These are phyloP conservation scores for Nymphicus hollandicus DNA, from an alignment of 2,113 vertebrate species.

Conservation along the genomic window DNA sequence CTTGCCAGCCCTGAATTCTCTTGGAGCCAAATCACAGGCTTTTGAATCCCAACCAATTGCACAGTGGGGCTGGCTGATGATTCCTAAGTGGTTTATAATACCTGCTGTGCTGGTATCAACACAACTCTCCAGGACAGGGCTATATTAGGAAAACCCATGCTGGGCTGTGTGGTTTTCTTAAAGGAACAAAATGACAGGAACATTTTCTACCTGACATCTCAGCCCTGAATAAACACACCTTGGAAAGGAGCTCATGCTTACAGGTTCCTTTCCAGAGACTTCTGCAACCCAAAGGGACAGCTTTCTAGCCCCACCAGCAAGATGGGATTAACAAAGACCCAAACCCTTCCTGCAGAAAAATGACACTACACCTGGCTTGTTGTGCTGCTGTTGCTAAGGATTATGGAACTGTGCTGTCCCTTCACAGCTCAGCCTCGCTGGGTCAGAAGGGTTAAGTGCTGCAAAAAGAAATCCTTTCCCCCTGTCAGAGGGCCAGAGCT, in stretches of 20 bases:
- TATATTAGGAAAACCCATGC: slow-evolving; percentile 37
- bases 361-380: neutral
- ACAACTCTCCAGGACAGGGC: slow-evolving; percentile 15
- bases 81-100: slow-evolving; percentile 47
- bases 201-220: neutral
- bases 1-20: slow-evolving; percentile 18
- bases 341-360: neutral
- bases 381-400: neutral
- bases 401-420: neutral
- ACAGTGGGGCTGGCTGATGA: slow-evolving; percentile 24
- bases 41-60: slow-evolving; percentile 36
- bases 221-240: neutral
- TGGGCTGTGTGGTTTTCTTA: neutral
- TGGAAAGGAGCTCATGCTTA: neutral
- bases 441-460: slow-evolving; percentile 36
- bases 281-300: neutral
- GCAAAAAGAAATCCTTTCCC: slow-evolving; percentile 4
- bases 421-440: neutral
- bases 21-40: slow-evolving; percentile 7
- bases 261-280: neutral
- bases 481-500: neutral
- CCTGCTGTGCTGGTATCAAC: slow-evolving; percentile 43
- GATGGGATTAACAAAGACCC: neutral
- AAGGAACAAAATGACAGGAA: neutral
- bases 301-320: neutral